phyloP scores from a whole-genome alignment of 2,888 invertebrate genomes.

The Malthinus seriepunctatus region DNA sequence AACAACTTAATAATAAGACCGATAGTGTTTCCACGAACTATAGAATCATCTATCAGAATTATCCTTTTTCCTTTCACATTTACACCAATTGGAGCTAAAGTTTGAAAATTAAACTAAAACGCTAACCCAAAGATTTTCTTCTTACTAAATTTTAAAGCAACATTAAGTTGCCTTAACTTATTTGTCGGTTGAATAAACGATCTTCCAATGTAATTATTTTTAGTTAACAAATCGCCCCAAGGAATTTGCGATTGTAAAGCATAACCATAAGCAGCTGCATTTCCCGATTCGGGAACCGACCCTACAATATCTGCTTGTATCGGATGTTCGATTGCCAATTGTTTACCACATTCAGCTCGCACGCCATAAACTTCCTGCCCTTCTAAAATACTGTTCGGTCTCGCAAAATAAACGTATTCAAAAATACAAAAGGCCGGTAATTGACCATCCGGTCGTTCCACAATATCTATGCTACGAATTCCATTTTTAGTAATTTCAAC shows the following conservation, averaged over 20 bases:
- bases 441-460: conserved; percentile 76
- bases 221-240: conserved; percentile 92
- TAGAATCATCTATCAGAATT: conserved; percentile 95
- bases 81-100: conserved; percentile 76
- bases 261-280: conserved; percentile 95
- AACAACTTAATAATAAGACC: conserved; percentile 93
- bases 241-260: conserved; percentile 83
- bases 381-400: conserved; percentile 94
- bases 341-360: conserved; percentile 88
- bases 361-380: conserved; percentile 96
- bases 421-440: conserved; percentile 96
- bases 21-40: conserved; percentile 96
- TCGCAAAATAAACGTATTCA: conserved; percentile 98
- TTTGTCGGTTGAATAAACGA: conserved; percentile 98
- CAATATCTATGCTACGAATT: conserved; percentile 82
- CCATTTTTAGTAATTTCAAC: conserved; percentile 87
- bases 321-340: conserved; percentile 87
- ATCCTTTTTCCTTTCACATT: conserved; percentile 87
- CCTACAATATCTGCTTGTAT: conserved; percentile 95
- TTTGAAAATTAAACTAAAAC: conserved; percentile 9
- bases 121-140: conserved; percentile 12
- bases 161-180: conserved; percentile 85
- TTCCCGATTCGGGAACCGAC: conserved; percentile 96
- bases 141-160: conserved; percentile 89
- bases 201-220: conserved; percentile 95